Conservation (phyloP, 2,113 vertebrate species). For the Aplodontia rufa region DNA sequence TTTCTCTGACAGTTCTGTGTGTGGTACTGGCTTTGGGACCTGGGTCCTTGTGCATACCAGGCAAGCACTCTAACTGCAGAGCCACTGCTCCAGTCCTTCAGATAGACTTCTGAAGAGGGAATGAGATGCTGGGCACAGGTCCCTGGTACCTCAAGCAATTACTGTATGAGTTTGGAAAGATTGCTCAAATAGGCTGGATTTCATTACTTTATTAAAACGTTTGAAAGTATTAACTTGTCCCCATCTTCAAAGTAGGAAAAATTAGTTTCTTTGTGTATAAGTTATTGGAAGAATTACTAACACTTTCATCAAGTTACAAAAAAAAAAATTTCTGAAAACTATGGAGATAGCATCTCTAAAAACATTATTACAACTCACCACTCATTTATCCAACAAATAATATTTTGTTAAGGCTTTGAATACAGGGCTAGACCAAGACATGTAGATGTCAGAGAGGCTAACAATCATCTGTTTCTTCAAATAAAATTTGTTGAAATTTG, state of each 20-base stretch:
- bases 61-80: too few species aligned
- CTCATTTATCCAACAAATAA: background rate
- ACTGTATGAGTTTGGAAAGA: background rate
- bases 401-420: background rate
- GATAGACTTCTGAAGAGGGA: background rate
- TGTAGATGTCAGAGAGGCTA: background rate
- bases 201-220: background rate
- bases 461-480: background rate
- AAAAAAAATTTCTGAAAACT: conserved; percentile 16
- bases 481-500: background rate
- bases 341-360: background rate
- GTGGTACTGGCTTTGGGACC: too few species aligned
- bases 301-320: background rate
- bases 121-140: background rate
- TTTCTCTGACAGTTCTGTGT: too few species aligned
- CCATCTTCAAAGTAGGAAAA: conserved; percentile 12
- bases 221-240: background rate
- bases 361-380: background rate
- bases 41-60: too few species aligned
- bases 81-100: too few species aligned
- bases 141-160: background rate
- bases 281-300: background rate
- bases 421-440: background rate
- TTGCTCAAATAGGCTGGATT: background rate
- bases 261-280: background rate